phyloP scores from a whole-genome alignment of 2,113 vertebrate genomes.

The Notiomystis cincta region DNA sequence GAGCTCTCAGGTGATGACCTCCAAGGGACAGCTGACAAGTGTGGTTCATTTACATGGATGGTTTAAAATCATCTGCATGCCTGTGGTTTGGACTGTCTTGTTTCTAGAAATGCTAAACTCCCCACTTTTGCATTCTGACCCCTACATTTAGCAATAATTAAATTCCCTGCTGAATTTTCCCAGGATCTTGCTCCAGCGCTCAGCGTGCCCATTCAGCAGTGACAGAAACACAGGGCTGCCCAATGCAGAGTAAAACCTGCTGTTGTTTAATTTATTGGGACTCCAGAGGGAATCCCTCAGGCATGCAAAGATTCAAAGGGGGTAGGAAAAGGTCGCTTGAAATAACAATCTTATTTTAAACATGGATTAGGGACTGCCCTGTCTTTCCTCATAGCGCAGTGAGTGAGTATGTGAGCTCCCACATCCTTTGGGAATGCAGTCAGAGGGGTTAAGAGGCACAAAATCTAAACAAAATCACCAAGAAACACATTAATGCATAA shows the following conservation, averaged over 20 bases:
- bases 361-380: background rate
- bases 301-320: background rate
- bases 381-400: background rate
- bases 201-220: background rate
- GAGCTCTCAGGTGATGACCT: background rate
- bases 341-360: constrained; percentile 58
- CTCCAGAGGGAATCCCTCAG: constrained; percentile 59
- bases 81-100: background rate
- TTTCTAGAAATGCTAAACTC: background rate
- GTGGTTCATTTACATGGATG: rapidly evolving
- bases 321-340: background rate
- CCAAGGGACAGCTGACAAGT: background rate
- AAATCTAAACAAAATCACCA: constrained; percentile 53
- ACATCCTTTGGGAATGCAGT: background rate
- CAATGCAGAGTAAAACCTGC: background rate
- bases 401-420: background rate
- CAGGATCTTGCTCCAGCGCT: background rate
- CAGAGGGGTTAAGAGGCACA: background rate
- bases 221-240: background rate
- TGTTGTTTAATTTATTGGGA: background rate
- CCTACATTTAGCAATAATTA: background rate
- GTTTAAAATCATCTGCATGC: background rate
- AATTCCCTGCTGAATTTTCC: background rate
- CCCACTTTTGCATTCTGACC: background rate
- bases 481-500: constrained; percentile 33